Base-by-base conservation (phyloP, 2,797 vertebrate species). In the Falco naumanni region DNA sequence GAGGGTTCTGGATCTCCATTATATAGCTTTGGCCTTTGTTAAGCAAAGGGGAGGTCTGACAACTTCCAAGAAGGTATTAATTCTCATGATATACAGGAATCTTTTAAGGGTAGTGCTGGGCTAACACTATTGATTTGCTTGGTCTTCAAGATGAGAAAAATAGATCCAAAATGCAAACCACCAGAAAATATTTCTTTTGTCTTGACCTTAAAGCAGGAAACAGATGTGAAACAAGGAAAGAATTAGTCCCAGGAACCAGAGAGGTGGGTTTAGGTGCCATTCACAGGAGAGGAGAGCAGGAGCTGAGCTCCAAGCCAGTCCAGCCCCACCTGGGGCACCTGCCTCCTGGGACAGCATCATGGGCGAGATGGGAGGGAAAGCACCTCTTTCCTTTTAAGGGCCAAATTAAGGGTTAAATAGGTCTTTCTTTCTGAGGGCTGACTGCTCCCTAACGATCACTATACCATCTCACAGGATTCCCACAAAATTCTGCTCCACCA, bases 1-100 rank as follows among this genome's bases (percentile, higher is more conserved):
- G 41, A 79, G 63, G 92, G 54, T 43, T 89, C 77, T 93, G 93
- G 68, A 81, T 86, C 85, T 93, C 87, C 63, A 70, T 68, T 56
- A 86, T 4, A 56, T 4, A 76, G 69, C 33, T 76, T 91, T 75
- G 87, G 87, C 76, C 77, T 95, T 88, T 83, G 71, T 43, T 79
- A 89, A 92, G n/a, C 69, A 72, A 83, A 91, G 78, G 87, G 11
- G 29, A 92, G 57, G 28, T 72, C 90, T 48, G 45, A 81, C 76
- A 87, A 47, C 76, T 91, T 86, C 76, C 87, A 84, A 45, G 9
- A 64, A 87, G 60, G 12, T 41, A 56, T 33, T 92, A 64, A 85
- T 59, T 78, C 33, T 61, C 34, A 28, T 20, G 48, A 69, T 48
- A 53, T 11, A 53, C 0, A 72, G 26, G 18, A 74, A 19, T 71